phyloP scores from a whole-genome alignment of 2,113 vertebrate genomes.

The Mastomys natalensis region DNA sequence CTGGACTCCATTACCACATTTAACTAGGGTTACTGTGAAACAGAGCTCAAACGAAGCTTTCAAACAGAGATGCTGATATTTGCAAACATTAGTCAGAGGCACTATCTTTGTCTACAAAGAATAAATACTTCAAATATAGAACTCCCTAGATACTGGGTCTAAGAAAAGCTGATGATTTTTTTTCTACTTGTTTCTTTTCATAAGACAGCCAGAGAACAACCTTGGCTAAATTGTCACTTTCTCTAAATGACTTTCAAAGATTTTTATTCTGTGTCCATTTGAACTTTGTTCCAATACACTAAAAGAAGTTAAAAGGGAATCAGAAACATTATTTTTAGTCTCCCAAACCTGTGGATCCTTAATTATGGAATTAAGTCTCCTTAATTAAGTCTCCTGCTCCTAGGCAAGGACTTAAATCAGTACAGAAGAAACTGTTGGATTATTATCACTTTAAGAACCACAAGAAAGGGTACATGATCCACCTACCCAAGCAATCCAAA shows the following conservation, averaged over 20 bases:
- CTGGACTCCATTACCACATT: not conserved
- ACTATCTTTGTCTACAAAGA: not conserved
- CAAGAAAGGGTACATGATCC: not conserved
- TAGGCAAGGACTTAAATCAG: not conserved
- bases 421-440: not conserved
- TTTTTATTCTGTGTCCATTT: slow-evolving; percentile 24
- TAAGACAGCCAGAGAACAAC: not conserved
- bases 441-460: not conserved
- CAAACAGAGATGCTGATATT: not conserved
- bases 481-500: slow-evolving; percentile 31
- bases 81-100: not conserved
- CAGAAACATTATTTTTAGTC: not conserved
- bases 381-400: not conserved
- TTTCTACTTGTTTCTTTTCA: slow-evolving; percentile 7
- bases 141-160: not conserved
- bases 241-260: not conserved
- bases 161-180: not conserved
- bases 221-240: not conserved
- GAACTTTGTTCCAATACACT: not conserved
- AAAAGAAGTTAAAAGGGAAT: not conserved
- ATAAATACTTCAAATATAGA: not conserved
- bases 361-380: not conserved
- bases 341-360: not conserved
- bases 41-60: not conserved
- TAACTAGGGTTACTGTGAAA: not conserved